These are phyloP conservation scores for Menidia menidia DNA, from an alignment of 2,797 vertebrate species.

Conservation along the genomic window DNA sequence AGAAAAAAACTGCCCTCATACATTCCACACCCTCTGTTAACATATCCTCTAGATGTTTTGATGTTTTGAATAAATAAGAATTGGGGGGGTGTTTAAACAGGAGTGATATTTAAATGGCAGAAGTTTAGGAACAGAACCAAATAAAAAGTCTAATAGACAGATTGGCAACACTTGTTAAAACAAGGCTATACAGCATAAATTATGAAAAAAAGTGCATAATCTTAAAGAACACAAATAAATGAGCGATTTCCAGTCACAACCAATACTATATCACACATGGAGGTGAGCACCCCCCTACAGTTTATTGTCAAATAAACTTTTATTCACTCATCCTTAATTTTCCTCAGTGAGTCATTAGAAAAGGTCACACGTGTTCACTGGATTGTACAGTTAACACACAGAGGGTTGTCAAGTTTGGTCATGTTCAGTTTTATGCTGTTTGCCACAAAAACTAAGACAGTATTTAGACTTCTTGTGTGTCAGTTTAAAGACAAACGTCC, in stretches of 20 bases:
- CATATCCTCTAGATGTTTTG: not conserved
- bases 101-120: not conserved
- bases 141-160: not conserved
- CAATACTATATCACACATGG: not conserved
- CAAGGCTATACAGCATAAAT: not conserved
- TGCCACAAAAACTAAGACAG: not conserved
- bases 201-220: not conserved
- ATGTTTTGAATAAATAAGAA: not conserved
- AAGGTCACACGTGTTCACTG: slow-evolving; percentile 11
- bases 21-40: not conserved
- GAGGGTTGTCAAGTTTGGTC: slow-evolving; percentile 14
- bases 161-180: no score
- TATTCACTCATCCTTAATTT: slow-evolving; percentile 25
- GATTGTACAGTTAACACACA: slow-evolving; percentile 8
- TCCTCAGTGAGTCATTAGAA: not conserved
- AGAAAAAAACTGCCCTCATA: no score
- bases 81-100: not conserved
- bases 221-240: not conserved
- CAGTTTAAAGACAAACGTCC: not conserved
- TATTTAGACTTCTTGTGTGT: slow-evolving; percentile 24
- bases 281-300: not conserved
- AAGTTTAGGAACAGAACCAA: not conserved
- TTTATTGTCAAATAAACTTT: slow-evolving; percentile 24
- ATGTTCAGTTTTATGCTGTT: not conserved
- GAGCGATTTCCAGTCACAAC: not conserved